phyloP scores from a whole-genome alignment of 2,888 invertebrate genomes.

The Leptarthrus brevirostris region DNA sequence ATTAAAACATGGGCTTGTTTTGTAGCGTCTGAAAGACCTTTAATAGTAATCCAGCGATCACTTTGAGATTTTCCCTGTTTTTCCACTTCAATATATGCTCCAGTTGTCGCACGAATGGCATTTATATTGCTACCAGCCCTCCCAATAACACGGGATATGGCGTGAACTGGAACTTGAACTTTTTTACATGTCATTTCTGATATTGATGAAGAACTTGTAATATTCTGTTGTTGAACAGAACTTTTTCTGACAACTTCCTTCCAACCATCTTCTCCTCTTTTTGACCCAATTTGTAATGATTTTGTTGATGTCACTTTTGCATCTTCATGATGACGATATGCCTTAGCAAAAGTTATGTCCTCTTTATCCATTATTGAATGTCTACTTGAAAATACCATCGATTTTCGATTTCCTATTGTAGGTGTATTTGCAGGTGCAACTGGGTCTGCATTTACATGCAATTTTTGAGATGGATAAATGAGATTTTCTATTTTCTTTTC shows the following conservation, averaged over 20 bases:
- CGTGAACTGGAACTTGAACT: conserved; percentile 92
- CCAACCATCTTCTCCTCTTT: conserved; percentile 94
- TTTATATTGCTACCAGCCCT: conserved; percentile 98
- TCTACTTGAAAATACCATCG: conserved; percentile 77
- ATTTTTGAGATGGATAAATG: conserved; percentile 8
- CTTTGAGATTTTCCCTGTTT: conserved; percentile 95
- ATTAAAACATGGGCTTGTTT: conserved; percentile 93
- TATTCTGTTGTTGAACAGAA: conserved; percentile 68
- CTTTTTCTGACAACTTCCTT: conserved; percentile 94
- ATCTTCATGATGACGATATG: conserved; percentile 48
- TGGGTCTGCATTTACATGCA: conserved; percentile 5
- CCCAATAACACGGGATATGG: conserved; percentile 97
- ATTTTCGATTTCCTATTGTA: conserved; percentile 68
- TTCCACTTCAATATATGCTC: conserved; percentile 98
- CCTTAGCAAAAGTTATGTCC: conserved; percentile 63
- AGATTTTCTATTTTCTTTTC: conserved; percentile 47
- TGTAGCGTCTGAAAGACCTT: conserved; percentile 91
- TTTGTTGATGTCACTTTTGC: conserved; percentile 46
- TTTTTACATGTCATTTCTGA: conserved; percentile 79
- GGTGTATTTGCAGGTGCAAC: neutral
- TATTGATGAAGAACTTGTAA: conserved; percentile 58
- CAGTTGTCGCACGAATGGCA: conserved; percentile 95
- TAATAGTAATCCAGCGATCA: conserved; percentile 94
- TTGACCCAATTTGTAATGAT: conserved; percentile 57
- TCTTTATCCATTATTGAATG: conserved; percentile 78